Conservation (phyloP, 2,797 vertebrate genomes). For the Coccyzus lansbergi region DNA sequence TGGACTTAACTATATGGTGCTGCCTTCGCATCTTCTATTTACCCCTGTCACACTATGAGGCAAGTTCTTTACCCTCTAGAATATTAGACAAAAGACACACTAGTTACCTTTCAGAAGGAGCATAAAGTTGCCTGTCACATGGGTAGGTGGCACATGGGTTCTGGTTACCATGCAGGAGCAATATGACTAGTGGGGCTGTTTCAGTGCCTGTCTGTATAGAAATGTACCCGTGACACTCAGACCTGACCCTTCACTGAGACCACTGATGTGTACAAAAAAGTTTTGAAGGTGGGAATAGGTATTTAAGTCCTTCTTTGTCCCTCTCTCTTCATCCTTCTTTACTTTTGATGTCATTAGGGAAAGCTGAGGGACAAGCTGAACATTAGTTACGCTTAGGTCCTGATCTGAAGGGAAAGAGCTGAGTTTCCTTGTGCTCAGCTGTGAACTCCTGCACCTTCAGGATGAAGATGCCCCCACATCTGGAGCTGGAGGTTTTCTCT, state of each 20-base stretch:
- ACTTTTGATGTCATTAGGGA: not conserved
- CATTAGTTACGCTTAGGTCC: accelerated
- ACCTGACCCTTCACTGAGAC: not conserved
- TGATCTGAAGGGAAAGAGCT: not conserved
- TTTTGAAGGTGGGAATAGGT: not conserved
- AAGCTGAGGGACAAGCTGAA: not conserved
- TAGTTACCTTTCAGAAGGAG: not conserved
- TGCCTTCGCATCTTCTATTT: not conserved
- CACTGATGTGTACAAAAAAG: too few species aligned
- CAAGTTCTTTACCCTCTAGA: not conserved
- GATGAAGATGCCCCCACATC: accelerated
- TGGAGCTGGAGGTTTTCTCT: not conserved
- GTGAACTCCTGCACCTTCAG: not conserved
- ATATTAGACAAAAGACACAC: not conserved
- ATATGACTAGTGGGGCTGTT: not conserved
- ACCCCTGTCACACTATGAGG: not conserved
- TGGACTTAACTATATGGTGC: not conserved
- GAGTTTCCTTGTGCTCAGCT: not conserved
- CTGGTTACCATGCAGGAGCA: not conserved
- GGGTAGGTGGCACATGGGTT: not conserved
- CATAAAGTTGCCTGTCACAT: not conserved
- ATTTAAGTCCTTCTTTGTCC: not conserved
- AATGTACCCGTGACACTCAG: not conserved
- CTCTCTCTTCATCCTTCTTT: not conserved
- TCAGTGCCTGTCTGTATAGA: not conserved